phyloP scores from a whole-genome alignment of 2,113 vertebrate genomes.

The Rhabdornis inornatus region DNA sequence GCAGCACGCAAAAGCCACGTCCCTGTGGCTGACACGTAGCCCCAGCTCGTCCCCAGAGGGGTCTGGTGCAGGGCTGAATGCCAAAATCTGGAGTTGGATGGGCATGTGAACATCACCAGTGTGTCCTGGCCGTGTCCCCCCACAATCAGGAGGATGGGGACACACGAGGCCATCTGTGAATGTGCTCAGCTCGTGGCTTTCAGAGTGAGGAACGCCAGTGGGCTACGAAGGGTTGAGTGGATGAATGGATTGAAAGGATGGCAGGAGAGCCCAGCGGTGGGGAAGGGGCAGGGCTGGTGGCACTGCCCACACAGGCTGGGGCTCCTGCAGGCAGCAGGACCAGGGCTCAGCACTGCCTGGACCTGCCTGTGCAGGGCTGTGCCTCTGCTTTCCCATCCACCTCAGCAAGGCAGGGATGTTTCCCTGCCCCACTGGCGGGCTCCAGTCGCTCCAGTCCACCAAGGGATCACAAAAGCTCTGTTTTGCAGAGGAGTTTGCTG shows the following conservation, averaged over 20 bases:
- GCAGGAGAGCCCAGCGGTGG: background rate
- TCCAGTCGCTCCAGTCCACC: accelerated
- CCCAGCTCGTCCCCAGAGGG: background rate
- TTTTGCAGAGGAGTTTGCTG: background rate
- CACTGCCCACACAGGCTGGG: background rate
- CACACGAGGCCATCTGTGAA: accelerated
- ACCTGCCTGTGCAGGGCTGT: background rate
- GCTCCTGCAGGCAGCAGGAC: background rate
- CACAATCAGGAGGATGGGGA: background rate
- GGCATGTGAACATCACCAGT: accelerated
- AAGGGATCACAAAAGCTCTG: background rate
- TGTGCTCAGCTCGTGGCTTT: background rate
- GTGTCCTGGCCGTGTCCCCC: accelerated
- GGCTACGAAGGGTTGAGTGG: background rate
- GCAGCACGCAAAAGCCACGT: background rate
- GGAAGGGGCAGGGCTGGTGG: accelerated
- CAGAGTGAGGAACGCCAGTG: accelerated
- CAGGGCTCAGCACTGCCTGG: background rate
- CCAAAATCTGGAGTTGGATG: background rate
- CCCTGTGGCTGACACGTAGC: background rate
- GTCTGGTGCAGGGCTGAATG: background rate
- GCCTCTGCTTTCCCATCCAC: background rate
- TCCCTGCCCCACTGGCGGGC: background rate
- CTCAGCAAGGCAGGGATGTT: background rate
- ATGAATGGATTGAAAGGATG: no score